phyloP scores from a whole-genome alignment of 2,113 vertebrate species.

The Cygnus atratus region DNA sequence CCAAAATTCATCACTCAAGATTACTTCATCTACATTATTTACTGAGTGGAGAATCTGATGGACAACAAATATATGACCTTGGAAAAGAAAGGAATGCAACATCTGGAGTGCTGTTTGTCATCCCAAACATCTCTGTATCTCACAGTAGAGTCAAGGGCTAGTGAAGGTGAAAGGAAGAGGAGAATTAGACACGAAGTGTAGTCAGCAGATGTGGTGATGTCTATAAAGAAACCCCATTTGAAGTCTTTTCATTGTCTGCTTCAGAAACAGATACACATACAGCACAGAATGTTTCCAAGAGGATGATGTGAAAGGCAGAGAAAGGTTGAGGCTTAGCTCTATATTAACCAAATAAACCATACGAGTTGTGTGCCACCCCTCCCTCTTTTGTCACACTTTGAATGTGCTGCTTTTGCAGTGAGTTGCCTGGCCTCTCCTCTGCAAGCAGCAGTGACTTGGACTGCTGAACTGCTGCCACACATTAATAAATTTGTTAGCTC shows the following conservation, averaged over 20 bases:
- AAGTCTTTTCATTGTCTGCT: not conserved
- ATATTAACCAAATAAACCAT: rapidly evolving
- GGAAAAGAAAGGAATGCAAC: not conserved
- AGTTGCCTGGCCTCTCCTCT: not conserved
- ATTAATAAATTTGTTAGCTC: not conserved
- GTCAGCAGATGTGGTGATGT: not conserved
- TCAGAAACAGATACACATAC: not conserved
- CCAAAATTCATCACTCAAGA: not conserved
- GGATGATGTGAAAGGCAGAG: not conserved
- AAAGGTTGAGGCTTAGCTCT: not conserved
- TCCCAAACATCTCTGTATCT: not conserved
- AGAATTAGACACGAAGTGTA: not conserved
- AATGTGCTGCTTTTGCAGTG: not conserved
- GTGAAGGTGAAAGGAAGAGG: not conserved
- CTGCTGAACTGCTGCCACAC: not conserved
- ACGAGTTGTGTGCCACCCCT: not conserved
- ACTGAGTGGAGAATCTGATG: not conserved
- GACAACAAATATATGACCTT: not conserved
- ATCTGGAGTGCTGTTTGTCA: not conserved
- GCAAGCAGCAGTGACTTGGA: not conserved
- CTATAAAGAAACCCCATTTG: not conserved
- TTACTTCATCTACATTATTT: not conserved
- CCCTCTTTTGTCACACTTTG: not conserved
- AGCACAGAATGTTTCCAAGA: not conserved
- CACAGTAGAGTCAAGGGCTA: not conserved